These are phyloP conservation scores for Streptopelia turtur DNA, from an alignment of 2,797 vertebrate species.

Conservation along the genomic window DNA sequence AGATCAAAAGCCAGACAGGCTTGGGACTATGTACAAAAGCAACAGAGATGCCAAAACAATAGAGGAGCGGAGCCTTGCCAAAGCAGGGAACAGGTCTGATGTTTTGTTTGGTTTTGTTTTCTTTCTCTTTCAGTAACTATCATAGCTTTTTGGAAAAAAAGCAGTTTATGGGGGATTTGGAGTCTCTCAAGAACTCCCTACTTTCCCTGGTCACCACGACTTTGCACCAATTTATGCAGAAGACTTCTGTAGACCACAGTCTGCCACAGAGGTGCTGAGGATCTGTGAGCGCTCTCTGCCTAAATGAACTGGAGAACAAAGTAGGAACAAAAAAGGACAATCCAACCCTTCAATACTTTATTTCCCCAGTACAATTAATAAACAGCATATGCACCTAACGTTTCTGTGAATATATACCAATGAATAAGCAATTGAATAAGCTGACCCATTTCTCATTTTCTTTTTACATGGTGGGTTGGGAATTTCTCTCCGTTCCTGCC, in stretches of 20 bases:
- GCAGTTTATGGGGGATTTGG: neutral
- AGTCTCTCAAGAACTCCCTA: neutral
- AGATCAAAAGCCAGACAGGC: neutral
- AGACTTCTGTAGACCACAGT: neutral
- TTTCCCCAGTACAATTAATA: neutral
- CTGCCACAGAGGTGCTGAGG: neutral
- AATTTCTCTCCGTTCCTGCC: neutral
- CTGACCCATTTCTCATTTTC: neutral
- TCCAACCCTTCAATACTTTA: neutral
- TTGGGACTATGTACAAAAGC: neutral
- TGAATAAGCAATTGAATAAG: neutral
- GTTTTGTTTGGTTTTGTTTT: rapidly evolving
- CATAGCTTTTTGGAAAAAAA: neutral
- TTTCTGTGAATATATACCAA: slow-evolving; percentile 23
- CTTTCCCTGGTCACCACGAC: neutral
- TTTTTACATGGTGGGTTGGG: neutral
- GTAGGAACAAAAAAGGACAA: neutral
- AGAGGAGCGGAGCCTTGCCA: neutral
- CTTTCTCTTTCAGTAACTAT: neutral
- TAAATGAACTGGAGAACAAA: neutral
- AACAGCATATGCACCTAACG: neutral
- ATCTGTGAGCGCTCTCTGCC: neutral
- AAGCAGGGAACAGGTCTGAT: neutral
- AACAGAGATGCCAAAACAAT: neutral
- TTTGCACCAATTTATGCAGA: neutral